Conservation (phyloP, 1,140 invertebrate genomes). For the Lepidurus couesii region DNA sequence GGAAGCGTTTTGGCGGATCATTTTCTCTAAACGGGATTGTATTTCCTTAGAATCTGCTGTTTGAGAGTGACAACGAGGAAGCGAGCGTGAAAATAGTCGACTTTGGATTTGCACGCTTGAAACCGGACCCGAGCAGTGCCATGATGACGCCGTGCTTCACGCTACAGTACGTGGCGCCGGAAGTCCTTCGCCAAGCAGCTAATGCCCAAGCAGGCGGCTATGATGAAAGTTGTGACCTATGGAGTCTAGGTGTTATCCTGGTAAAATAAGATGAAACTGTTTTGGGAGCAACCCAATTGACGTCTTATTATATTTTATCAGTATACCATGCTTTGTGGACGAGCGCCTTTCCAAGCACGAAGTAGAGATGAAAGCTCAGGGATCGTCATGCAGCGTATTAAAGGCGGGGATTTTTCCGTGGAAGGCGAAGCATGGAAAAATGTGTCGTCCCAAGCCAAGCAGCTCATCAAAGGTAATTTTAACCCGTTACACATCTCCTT, state of each 20-base stretch:
- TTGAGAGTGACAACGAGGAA: constrained; percentile 55
- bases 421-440: constrained; percentile 61
- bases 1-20: constrained; percentile 38
- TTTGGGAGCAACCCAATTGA: constrained; percentile 25
- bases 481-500: neutral
- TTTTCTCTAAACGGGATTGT: constrained; percentile 36
- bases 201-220: constrained; percentile 51
- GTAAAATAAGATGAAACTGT: constrained; percentile 44
- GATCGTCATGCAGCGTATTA: constrained; percentile 71
- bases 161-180: constrained; percentile 83
- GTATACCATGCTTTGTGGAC: constrained; percentile 82
- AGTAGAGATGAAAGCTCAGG: constrained; percentile 62
- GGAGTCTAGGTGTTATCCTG: constrained; percentile 85
- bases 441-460: constrained; percentile 68
- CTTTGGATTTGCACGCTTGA: constrained; percentile 79
- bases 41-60: constrained; percentile 62
- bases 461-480: constrained; percentile 58
- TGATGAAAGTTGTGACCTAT: constrained; percentile 83
- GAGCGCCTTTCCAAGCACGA: constrained; percentile 67
- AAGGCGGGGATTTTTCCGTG: constrained; percentile 69
- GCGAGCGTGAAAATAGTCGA: constrained; percentile 77
- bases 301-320: constrained; percentile 43
- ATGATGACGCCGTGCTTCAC: constrained; percentile 81
- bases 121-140: constrained; percentile 54
- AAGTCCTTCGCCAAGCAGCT: constrained; percentile 60